A percentile compares a stretch with the other conserved stretches of the same genome.
phyloP scores from a whole-genome alignment of 2,797 vertebrate genomes.

The Antennarius maculatus region DNA sequence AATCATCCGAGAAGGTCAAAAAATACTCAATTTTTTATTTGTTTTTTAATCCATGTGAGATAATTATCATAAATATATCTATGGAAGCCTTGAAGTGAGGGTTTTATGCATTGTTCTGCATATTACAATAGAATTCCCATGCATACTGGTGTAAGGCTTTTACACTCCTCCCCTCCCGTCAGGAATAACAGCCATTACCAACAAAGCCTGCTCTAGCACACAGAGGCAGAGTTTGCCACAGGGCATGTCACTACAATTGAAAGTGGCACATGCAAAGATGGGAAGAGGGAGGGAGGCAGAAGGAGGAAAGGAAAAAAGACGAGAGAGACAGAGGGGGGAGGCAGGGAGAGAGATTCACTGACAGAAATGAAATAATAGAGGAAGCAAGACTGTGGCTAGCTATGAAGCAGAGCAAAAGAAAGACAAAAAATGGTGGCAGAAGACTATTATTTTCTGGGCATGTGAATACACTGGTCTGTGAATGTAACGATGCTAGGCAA shows the following conservation, averaged over 20 bases:
- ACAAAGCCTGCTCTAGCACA: conserved; percentile 76
- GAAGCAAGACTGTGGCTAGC: conserved; percentile 63
- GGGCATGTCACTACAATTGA: conserved; percentile 85
- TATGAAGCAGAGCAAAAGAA: conserved; percentile 67
- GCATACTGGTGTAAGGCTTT: conserved; percentile 61
- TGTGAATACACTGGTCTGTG: conserved; percentile 50
- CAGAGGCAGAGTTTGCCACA: conserved; percentile 80
- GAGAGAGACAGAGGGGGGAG: conserved; percentile 50
- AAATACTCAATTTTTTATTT: conserved; percentile 24
- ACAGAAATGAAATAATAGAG: conserved; percentile 75
- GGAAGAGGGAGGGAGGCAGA: conserved; percentile 68
- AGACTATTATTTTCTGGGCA: conserved; percentile 52
- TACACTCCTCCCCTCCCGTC: conserved; percentile 75
- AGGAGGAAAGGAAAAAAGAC: conserved; percentile 24
- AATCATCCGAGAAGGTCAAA: conserved; percentile 47
- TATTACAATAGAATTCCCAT: conserved; percentile 64
- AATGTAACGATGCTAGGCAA: conserved; percentile 50
- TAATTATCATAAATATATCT: conserved; percentile 54
- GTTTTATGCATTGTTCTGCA: conserved; percentile 51
- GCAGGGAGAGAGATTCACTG: conserved; percentile 59
- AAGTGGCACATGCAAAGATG: conserved; percentile 87
- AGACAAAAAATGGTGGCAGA: conserved; percentile 57
- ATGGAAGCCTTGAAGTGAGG: conserved; percentile 23
- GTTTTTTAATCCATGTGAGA: conserved; percentile 23
- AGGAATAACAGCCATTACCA: conserved; percentile 84